Base-by-base conservation (phyloP, 2,888 invertebrate species). In the Caenorhabditis panamensis region DNA sequence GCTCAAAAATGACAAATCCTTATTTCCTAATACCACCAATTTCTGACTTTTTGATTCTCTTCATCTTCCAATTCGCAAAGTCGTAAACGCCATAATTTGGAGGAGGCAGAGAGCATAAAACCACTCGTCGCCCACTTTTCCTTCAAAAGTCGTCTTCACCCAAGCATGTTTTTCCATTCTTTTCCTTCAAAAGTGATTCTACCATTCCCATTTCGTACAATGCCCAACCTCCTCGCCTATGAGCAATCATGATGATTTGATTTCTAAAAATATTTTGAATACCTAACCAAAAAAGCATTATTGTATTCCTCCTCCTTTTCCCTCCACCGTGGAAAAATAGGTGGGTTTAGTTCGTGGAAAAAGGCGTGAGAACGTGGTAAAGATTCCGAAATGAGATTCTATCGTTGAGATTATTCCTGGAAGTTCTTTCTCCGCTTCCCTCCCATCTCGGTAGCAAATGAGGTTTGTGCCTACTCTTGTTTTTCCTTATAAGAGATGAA, bases 291-390 rank as follows among this genome's bases (percentile, higher is more conserved):
- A 16, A 58, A 58, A 31, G n/a, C 41, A 24, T 22, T 16, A 41
- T 41, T 24, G 37, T 36, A 24, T 41, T n/a, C 24, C n/a, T n/a
- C n/a, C n/a, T 31, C 9, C 22, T 41, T 20, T 11, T 20, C 8
- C 58, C 36, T 58, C 58, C 62, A 53, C 53, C 54, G 22, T 37
- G 0, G 26, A 24, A n/a, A 24, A 22, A 36, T 37, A 24, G 28
- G n/a, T 3, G 22, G 63, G 22, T 22, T 8, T 20, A 31, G 8
- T n/a, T 68, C 49, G 47, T 26, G 24, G 49, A 58, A 68, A 68
- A 68, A 68, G 36, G 67, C 67, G 47, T 47, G 47, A 20, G 47
- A 41, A 41, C 41, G 56, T 67, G 67, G 56, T 28, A 56, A 56
- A 24, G 13, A 16, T n/a, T 67, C 56, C 56, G 44, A 67, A 56